Conservation (phyloP, 2,888 invertebrate species). For the Oxyscelio sp. region DNA sequence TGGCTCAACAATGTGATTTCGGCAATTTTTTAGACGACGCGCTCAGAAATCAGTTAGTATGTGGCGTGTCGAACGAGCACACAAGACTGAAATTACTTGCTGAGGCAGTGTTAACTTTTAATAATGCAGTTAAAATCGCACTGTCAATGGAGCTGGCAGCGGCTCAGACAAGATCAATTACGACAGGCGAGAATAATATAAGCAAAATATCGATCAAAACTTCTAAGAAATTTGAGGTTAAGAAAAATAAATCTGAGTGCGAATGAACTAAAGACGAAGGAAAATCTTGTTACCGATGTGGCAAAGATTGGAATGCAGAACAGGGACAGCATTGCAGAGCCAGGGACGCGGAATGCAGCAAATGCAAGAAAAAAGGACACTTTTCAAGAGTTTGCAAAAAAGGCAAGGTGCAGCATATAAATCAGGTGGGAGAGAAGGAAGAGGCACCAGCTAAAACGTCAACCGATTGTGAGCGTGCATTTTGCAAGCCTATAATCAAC, state of each 20-base stretch:
- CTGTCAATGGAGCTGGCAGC: conserved; percentile 16
- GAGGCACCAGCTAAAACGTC: neutral
- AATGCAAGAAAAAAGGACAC: conserved; percentile 2
- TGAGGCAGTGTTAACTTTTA: conserved; percentile 70
- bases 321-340: conserved; percentile 11
- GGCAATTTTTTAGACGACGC: conserved; percentile 76
- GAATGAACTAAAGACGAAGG: neutral
- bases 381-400: conserved; percentile 19
- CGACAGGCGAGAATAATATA: neutral
- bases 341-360: neutral
- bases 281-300: conserved; percentile 5
- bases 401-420: neutral
- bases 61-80: conserved; percentile 63
- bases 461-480: neutral
- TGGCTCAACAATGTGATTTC: conserved; percentile 78
- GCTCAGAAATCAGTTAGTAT: conserved; percentile 75
- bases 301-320: neutral
- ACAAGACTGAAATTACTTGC: conserved; percentile 65
- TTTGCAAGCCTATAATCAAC: no score
- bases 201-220: neutral
- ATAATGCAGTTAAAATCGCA: conserved; percentile 54
- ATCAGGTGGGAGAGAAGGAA: neutral
- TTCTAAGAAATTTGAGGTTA: neutral
- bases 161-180: conserved; percentile 27
- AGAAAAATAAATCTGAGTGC: neutral